phyloP scores from a whole-genome alignment of 2,888 invertebrate species.

The Galerucella pusilla region DNA sequence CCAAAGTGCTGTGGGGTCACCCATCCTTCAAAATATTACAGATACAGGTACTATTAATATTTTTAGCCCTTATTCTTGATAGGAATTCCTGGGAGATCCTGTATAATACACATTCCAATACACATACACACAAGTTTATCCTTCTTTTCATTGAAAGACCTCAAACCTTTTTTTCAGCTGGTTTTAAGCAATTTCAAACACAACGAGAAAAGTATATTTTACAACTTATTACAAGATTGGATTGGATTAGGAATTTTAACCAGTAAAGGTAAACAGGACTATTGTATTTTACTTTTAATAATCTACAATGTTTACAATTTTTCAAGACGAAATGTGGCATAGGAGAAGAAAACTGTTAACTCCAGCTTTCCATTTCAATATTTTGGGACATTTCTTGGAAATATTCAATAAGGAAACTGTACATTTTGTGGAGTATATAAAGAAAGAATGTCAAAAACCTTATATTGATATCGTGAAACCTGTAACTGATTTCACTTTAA shows the following conservation, averaged over 20 bases:
- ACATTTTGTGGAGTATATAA: slow-evolving; percentile 37
- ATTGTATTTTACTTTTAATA: background rate
- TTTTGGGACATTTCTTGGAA: slow-evolving; percentile 43
- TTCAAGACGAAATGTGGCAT: slow-evolving; percentile 44
- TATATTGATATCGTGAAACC: slow-evolving; percentile 41
- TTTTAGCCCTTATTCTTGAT: no score
- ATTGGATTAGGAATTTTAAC: slow-evolving; percentile 47
- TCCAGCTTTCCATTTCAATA: slow-evolving; percentile 49
- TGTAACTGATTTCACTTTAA: slow-evolving; percentile 46
- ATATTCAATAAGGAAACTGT: slow-evolving; percentile 46
- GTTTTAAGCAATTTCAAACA: slow-evolving; percentile 43
- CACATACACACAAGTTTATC: no score
- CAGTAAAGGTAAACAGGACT: slow-evolving; percentile 38
- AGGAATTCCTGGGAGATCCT: no score
- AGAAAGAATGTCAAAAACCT: slow-evolving; percentile 27
- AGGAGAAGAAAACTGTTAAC: slow-evolving; percentile 46
- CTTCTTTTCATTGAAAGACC: no score
- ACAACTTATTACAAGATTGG: slow-evolving; percentile 43
- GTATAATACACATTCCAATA: no score
- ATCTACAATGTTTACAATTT: background rate
- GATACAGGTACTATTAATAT: no score
- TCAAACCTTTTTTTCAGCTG: slow-evolving; percentile 24
- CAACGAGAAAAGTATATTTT: slow-evolving; percentile 37
- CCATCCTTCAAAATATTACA: no score
- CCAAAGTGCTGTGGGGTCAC: no score